phyloP scores from a whole-genome alignment of 1,140 invertebrate genomes.

The Batillaria attramentaria region DNA sequence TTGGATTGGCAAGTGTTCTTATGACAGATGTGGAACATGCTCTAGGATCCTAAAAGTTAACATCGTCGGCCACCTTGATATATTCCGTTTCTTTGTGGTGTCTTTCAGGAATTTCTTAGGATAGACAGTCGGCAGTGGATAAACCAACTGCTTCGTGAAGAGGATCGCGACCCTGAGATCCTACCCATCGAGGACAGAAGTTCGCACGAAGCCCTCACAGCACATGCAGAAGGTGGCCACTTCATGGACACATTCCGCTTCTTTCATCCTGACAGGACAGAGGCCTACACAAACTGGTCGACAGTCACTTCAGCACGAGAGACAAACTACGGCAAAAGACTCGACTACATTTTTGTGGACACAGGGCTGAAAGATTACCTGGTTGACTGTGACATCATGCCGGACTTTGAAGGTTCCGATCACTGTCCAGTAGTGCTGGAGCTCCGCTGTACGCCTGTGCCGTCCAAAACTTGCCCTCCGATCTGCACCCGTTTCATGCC shows the following conservation, averaged over 20 bases:
- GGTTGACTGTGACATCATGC: slow-evolving; percentile 68
- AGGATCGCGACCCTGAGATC: slow-evolving; percentile 52
- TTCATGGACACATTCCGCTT: slow-evolving; percentile 75
- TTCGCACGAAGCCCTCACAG: slow-evolving; percentile 41
- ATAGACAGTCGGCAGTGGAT: slow-evolving; percentile 71
- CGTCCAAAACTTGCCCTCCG: slow-evolving; percentile 66
- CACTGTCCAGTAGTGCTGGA: slow-evolving; percentile 75
- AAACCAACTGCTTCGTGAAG: slow-evolving; percentile 61
- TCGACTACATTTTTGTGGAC: slow-evolving; percentile 76
- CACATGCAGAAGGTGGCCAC: slow-evolving; percentile 50
- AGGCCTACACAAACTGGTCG: slow-evolving; percentile 77
- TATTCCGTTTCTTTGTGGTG: too few species aligned
- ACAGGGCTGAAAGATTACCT: slow-evolving; percentile 64
- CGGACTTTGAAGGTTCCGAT: slow-evolving; percentile 76
- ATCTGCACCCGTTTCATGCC: slow-evolving; percentile 74
- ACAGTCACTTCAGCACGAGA: slow-evolving; percentile 72
- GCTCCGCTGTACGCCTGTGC: slow-evolving; percentile 62
- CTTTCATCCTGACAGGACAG: slow-evolving; percentile 71
- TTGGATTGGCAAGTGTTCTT: too few species aligned
- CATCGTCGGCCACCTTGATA: too few species aligned
- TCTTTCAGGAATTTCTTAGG: slow-evolving; percentile 66
- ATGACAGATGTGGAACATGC: too few species aligned
- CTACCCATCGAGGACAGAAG: slow-evolving; percentile 39
- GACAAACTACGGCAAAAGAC: slow-evolving; percentile 76
- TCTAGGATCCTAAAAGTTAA: too few species aligned